phyloP scores from a whole-genome alignment of 2,113 vertebrate genomes.

The Oceanodroma tethys region DNA sequence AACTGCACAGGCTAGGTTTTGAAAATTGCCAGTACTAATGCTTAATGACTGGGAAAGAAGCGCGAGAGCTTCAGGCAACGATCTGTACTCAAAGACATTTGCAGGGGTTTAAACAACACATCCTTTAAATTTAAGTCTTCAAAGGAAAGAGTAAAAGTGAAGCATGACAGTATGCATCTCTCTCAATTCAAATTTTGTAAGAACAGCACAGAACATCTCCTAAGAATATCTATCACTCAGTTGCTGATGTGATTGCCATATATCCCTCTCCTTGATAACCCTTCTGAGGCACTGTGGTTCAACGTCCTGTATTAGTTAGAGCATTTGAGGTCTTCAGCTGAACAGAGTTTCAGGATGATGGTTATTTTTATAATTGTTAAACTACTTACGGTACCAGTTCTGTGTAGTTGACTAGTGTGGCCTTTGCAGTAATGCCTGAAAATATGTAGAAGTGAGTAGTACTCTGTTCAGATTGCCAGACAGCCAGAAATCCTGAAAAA shows the following conservation, averaged over 20 bases:
- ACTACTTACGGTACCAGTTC: background rate
- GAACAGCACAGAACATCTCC: background rate
- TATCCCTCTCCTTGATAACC: background rate
- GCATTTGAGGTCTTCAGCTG: background rate
- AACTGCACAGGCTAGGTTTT: background rate
- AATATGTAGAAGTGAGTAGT: background rate
- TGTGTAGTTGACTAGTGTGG: background rate
- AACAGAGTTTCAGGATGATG: background rate
- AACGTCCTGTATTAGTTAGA: background rate
- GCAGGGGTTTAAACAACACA: background rate
- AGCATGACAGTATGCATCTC: background rate
- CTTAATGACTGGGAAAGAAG: background rate
- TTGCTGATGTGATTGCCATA: background rate
- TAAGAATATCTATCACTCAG: background rate
- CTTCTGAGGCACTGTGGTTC: background rate
- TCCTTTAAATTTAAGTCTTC: background rate
- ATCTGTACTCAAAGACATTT: background rate
- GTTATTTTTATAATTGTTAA: background rate
- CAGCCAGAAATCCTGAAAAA: slow-evolving; percentile 1
- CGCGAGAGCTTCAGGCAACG: background rate
- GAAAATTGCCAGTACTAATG: background rate
- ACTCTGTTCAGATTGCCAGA: background rate
- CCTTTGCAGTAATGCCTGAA: background rate
- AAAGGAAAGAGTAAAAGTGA: background rate
- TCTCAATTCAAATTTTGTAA: background rate